Percentiles rank a stretch among this genome's conserved stretches.
phyloP scores from a whole-genome alignment of 1,140 invertebrate genomes.

The Dendroctonus valens region DNA sequence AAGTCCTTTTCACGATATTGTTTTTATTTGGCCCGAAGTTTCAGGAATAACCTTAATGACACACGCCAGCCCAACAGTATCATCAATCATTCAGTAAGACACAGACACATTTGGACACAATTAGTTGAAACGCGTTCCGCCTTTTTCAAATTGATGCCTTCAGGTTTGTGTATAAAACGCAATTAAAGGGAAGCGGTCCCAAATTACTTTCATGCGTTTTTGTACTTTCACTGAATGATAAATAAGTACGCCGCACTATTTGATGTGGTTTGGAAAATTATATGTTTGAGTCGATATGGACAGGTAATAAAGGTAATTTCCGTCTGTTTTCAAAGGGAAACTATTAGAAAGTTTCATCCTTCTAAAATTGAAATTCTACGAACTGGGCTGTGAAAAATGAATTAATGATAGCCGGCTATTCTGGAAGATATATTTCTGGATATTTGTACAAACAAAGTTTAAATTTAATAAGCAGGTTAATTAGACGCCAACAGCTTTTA shows the following conservation, averaged over 20 bases:
- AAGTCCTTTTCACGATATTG: conserved; percentile 21
- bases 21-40: conserved; percentile 25
- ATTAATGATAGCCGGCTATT: too few species aligned
- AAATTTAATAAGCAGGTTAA: too few species aligned
- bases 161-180: conserved; percentile 18
- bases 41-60: conserved; percentile 28
- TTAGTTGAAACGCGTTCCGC: conserved; percentile 30
- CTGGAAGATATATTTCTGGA: too few species aligned
- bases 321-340: too few species aligned
- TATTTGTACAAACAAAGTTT: too few species aligned
- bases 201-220: conserved; percentile 20
- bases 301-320: too few species aligned
- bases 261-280: too few species aligned
- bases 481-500: too few species aligned
- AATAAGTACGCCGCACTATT: not conserved
- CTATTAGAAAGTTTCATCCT: too few species aligned
- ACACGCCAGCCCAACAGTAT: conserved; percentile 19
- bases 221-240: conserved; percentile 4
- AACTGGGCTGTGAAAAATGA: too few species aligned
- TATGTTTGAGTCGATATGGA: too few species aligned
- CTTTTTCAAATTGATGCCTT: conserved; percentile 30
- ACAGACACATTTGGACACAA: conserved; percentile 34
- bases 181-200: conserved; percentile 20
- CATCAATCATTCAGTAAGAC: conserved; percentile 32
- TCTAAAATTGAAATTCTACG: too few species aligned